A percentile compares a stretch with the other conserved stretches of the same genome.
phyloP scores from a whole-genome alignment of 2,797 vertebrate genomes.

The Champsocephalus gunnari region DNA sequence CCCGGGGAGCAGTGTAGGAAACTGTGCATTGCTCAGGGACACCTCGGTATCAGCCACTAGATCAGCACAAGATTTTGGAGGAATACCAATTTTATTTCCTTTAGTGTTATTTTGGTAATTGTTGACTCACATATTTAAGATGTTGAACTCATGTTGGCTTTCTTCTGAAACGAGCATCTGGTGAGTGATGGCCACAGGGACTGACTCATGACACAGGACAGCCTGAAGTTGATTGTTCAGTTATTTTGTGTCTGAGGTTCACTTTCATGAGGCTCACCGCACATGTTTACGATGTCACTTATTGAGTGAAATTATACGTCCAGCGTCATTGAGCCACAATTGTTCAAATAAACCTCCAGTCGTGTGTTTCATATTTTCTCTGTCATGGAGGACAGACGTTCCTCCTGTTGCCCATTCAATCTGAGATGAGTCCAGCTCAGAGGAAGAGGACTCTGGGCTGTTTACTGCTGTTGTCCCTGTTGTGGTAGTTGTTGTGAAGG shows the following conservation, averaged over 20 bases:
- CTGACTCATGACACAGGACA: constrained; percentile 40
- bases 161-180: constrained; percentile 37
- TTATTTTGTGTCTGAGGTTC: constrained; percentile 33
- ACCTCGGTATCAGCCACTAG: no score
- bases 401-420: background rate
- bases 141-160: constrained; percentile 18
- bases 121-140: constrained; percentile 20
- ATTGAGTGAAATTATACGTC: constrained; percentile 23
- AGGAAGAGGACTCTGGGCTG: constrained; percentile 22
- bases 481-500: constrained; percentile 46
- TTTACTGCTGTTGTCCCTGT: constrained; percentile 26
- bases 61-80: no score
- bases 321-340: constrained; percentile 37
- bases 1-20: no score
- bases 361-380: background rate
- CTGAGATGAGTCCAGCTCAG: constrained; percentile 10
- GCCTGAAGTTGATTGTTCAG: constrained; percentile 35
- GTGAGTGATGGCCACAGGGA: constrained; percentile 16
- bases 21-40: no score
- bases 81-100: background rate
- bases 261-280: constrained; percentile 23
- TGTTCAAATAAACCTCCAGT: constrained; percentile 13
- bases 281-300: constrained; percentile 11
- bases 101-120: background rate
- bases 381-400: constrained; percentile 1